phyloP scores from a whole-genome alignment of 2,797 vertebrate genomes.

The Alouatta caraya region DNA sequence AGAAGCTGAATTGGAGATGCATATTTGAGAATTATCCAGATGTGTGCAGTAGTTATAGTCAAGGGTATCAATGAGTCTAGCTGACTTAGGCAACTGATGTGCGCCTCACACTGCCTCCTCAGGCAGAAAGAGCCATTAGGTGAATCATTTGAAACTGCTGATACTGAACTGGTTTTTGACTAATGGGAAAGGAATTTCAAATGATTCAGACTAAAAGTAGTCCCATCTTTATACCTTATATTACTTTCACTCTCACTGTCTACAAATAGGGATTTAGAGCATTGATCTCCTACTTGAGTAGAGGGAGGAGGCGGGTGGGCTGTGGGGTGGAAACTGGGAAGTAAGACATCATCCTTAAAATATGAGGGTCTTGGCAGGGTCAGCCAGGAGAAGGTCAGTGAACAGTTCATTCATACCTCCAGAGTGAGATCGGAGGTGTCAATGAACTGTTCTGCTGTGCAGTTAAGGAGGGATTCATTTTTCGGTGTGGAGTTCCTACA shows the following conservation, averaged over 20 bases:
- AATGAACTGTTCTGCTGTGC: neutral
- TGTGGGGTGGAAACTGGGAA: neutral
- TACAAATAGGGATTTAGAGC: neutral
- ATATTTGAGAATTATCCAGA: neutral
- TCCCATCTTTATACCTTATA: neutral
- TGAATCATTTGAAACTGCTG: neutral
- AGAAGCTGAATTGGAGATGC: neutral
- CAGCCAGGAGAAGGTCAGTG: neutral
- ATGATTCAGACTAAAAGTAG: neutral
- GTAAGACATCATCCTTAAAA: neutral
- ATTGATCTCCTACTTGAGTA: neutral
- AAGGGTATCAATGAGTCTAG: neutral
- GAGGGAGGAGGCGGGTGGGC: neutral
- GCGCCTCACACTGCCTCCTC: neutral
- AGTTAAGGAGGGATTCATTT: neutral
- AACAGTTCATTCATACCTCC: too few species aligned
- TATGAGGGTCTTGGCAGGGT: neutral
- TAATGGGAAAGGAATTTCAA: neutral
- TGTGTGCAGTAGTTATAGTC: neutral
- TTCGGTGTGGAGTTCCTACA: neutral
- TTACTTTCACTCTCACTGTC: neutral
- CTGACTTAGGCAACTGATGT: neutral
- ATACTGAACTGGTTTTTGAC: neutral
- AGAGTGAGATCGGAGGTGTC: neutral
- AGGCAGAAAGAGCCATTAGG: neutral